Evolutionary conservation across 2,113 vertebrate genomes (phyloP).

Genomic region (Microtus ochrogaster): DNA sequence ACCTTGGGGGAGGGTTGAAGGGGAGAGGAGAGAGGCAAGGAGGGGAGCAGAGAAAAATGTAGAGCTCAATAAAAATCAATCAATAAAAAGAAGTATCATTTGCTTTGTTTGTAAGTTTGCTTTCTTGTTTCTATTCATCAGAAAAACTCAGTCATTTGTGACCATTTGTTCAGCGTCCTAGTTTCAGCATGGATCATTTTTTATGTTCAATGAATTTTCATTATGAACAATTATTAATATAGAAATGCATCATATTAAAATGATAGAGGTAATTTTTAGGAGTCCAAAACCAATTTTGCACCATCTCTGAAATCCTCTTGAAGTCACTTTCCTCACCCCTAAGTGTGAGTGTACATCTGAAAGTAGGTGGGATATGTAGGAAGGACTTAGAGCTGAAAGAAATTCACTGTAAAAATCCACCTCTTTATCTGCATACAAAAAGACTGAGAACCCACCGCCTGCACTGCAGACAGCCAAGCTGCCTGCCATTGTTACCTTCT

Average conservation of each 20-base stretch:
- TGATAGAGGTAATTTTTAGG: neutral
- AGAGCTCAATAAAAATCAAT: no score
- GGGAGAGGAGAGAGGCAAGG: no score
- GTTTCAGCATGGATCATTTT: constrained; percentile 18
- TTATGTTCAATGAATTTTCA: constrained; percentile 9
- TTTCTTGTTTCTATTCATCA: constrained; percentile 34
- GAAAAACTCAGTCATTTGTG: neutral
- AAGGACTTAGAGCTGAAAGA: constrained; percentile 43
- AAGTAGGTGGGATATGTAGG: constrained; percentile 11
- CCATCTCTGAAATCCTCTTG: constrained; percentile 50
- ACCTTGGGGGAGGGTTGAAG: no score
- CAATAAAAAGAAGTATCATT: neutral
- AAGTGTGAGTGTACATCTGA: constrained; percentile 25
- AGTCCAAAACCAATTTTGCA: constrained; percentile 14
- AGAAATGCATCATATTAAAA: constrained; percentile 31
- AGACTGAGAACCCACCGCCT: neutral
- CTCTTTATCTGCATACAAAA: constrained; percentile 62
- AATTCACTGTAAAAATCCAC: constrained; percentile 57
- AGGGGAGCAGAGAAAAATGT: no score
- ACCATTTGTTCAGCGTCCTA: neutral
- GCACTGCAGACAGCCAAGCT: constrained; percentile 21
- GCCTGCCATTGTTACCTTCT: constrained; percentile 61
- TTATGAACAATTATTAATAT: constrained; percentile 11
- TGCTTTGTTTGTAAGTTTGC: neutral
- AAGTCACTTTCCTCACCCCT: neutral